Evolutionary conservation across 2,888 invertebrate genomes (phyloP).

Genomic region (Eucriotettix oculatus): DNA sequence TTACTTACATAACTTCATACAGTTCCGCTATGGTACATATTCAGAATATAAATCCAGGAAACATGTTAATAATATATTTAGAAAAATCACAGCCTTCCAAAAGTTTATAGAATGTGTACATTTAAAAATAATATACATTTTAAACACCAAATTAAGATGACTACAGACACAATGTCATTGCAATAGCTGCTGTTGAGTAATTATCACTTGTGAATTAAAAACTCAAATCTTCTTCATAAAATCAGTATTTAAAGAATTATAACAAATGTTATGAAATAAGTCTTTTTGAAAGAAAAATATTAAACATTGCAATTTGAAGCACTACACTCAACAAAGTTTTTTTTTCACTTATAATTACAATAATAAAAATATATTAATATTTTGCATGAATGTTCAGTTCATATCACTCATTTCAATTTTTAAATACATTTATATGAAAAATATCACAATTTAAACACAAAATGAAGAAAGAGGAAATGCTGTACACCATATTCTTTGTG

Average conservation of each 20-base stretch:
- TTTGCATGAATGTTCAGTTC: background rate
- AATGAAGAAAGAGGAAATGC: background rate
- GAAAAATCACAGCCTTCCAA: no score
- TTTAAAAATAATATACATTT: no score
- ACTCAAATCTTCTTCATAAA: background rate
- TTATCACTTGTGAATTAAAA: background rate
- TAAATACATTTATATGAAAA: slow-evolving; percentile 2
- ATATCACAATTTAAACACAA: slow-evolving; percentile 9
- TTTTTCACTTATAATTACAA: background rate
- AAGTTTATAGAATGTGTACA: no score
- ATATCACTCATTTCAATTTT: slow-evolving; percentile 1
- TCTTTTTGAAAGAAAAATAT: background rate
- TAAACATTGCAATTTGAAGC: background rate
- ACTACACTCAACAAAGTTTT: background rate
- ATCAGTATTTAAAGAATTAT: background rate
- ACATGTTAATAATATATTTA: no score
- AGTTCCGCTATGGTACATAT: no score
- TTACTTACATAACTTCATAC: no score
- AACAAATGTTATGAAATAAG: background rate
- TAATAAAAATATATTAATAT: no score
- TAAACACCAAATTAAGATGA: no score
- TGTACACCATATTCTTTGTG: slow-evolving; percentile 4
- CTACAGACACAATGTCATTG: no score
- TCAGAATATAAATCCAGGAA: no score
- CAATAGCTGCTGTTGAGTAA: slow-evolving; percentile 1